Evolutionary conservation across 2,888 invertebrate species (phyloP), one percentile per base, ranked within the genome.

Genomic region (Dromius quadrimaculatus): DNA sequence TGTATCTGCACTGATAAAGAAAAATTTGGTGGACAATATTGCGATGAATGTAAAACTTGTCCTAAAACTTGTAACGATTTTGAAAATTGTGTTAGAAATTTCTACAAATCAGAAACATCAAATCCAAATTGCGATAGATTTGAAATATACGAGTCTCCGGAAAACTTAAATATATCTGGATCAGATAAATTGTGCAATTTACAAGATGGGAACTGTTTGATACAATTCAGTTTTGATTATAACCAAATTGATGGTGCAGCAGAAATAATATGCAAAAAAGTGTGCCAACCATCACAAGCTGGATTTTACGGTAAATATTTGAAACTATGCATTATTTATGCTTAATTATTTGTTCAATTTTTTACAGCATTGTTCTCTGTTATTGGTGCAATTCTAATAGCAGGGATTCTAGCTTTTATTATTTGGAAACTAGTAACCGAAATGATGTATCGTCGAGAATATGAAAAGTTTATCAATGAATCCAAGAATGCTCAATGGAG

Each of bases 361-460:
- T 79, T n/a, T n/a, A n/a, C n/a, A 89, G 92, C 87, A 66, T 88
- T 90, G 71, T 89, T 92, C 8, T 82, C 89, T 0, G 87, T 89
- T n/a, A 9, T 87, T 93, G 50, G 85, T 86, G 0, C 87, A 6
- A 89, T 93, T 22, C 86, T 95, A 0, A 76, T 92, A 2, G 85
- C 91, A 5, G 95, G 94, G 0, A 80, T 94, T 0, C 79, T 89
- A 1, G 83, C 91, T 2, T 81, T 95, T 22, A 80, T 92, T 1
- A 84, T 88, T 59, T 95, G 94, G 94, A 94, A 94, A 80, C 78
- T 91, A 43, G 77, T 90, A 32, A 91, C 92, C 0, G 87, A 87
- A 17, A 84, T 90, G 34, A 90, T 92, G 71, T 94, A 95, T 79
- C 84, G 88, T 34, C 83, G 87, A 20, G 94, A 95, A 79, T 94